Conservation (phyloP, 2,113 vertebrate genomes). For the Cyanocitta stelleri region DNA sequence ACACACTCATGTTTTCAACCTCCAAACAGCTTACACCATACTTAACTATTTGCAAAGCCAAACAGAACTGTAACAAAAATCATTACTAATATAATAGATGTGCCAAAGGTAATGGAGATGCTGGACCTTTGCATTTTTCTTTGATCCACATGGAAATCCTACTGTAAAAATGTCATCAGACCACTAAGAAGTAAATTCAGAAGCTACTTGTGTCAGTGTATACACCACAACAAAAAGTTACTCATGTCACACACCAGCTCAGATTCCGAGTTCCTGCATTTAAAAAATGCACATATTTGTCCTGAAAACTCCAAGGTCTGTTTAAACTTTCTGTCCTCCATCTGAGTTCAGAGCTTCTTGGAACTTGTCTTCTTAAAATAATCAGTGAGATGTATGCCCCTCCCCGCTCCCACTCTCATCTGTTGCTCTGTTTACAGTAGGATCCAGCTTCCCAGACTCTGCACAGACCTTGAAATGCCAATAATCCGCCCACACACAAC, state of each 20-base stretch:
- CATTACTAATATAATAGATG: not conserved
- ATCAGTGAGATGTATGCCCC: slow-evolving; percentile 37
- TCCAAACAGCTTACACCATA: not conserved
- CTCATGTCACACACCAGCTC: not conserved
- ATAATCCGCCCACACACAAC: slow-evolving; percentile 61
- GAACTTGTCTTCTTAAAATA: slow-evolving; percentile 69
- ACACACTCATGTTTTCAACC: not conserved
- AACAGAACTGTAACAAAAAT: not conserved
- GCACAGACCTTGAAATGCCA: slow-evolving; percentile 68
- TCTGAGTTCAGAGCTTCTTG: slow-evolving; percentile 46
- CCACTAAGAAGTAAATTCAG: not conserved
- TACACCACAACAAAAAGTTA: not conserved
- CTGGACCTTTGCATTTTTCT: not conserved
- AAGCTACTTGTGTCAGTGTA: not conserved
- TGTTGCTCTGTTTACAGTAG: slow-evolving; percentile 68
- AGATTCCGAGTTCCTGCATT: not conserved
- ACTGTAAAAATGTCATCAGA: not conserved
- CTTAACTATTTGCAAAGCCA: not conserved
- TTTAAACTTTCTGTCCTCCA: slow-evolving; percentile 26
- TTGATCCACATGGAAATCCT: not conserved
- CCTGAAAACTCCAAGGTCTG: not conserved
- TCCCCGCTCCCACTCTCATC: slow-evolving; percentile 1
- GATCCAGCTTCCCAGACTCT: slow-evolving; percentile 60
- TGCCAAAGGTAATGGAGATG: not conserved
- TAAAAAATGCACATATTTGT: not conserved